Percentiles rank a stretch among this genome's conserved stretches.
These are phyloP conservation scores for Xiphophorus hellerii DNA, from an alignment of 2,113 vertebrate species.

Conservation along the genomic window DNA sequence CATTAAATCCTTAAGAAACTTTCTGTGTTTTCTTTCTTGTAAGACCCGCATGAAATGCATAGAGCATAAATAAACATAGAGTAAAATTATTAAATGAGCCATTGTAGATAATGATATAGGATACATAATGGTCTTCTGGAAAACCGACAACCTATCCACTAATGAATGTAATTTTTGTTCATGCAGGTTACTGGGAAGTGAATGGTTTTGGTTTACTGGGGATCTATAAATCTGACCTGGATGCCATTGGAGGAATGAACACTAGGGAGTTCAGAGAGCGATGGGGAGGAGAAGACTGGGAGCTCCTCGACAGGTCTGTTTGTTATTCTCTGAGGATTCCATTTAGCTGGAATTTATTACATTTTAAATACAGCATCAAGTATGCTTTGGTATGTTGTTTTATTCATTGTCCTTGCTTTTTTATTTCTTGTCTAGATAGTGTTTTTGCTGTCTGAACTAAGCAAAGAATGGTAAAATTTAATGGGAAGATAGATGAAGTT, in stretches of 20 bases:
- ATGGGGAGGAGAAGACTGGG: constrained; percentile 99
- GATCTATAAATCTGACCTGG: constrained; percentile 96
- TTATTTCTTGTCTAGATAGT: not conserved
- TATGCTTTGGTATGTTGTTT: not conserved
- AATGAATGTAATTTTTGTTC: constrained; percentile 1
- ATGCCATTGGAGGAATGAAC: constrained; percentile 93
- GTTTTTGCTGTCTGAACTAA: not conserved
- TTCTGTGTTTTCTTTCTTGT: not conserved
- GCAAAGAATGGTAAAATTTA: not conserved
- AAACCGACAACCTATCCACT: not conserved
- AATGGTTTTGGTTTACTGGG: constrained; percentile 95
- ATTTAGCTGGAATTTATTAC: not conserved
- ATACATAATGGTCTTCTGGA: not conserved
- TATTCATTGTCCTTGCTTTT: not conserved
- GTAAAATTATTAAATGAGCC: not conserved
- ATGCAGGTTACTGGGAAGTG: constrained; percentile 94
- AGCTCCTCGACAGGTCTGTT: constrained; percentile 91
- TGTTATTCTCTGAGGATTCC: not conserved
- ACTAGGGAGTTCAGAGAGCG: constrained; percentile 88
- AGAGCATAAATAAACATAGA: not conserved
- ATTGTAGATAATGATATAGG: not conserved
- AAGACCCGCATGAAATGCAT: not conserved
- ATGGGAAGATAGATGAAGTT: too few relatives aligned
- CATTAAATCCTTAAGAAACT: not conserved
- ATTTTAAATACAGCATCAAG: not conserved